These are phyloP conservation scores for Lamellibrachia columna DNA, from an alignment of 2,888 invertebrate genomes.

Conservation along the genomic window DNA sequence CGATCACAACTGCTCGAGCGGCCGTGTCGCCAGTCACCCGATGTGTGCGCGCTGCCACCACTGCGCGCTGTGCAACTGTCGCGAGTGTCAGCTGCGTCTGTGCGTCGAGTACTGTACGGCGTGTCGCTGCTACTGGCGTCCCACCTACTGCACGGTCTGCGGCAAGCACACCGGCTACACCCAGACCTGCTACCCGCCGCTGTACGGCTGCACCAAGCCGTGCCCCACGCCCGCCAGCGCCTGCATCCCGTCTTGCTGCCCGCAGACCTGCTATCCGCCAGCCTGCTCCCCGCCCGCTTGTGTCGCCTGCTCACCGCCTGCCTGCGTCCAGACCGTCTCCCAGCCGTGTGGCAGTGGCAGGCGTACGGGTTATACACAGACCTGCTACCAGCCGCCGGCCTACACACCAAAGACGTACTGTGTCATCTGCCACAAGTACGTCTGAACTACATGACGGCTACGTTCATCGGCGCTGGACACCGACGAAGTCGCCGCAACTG, in stretches of 20 bases:
- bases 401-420: neutral
- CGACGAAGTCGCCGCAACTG: neutral
- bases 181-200: neutral
- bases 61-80: neutral
- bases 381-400: neutral
- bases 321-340: neutral
- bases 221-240: neutral
- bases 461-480: neutral
- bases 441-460: neutral
- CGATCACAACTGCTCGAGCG: neutral
- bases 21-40: neutral
- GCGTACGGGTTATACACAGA: neutral
- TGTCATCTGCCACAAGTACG: neutral
- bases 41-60: neutral
- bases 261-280: neutral
- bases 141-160: neutral
- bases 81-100: neutral
- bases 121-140: neutral
- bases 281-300: neutral
- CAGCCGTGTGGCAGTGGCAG: neutral
- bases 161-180: neutral
- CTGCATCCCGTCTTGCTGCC: neutral
- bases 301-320: neutral
- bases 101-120: neutral
- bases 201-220: neutral